These are phyloP conservation scores for Oryzias melastigma DNA, from an alignment of 2,113 vertebrate genomes.

Conservation along the genomic window DNA sequence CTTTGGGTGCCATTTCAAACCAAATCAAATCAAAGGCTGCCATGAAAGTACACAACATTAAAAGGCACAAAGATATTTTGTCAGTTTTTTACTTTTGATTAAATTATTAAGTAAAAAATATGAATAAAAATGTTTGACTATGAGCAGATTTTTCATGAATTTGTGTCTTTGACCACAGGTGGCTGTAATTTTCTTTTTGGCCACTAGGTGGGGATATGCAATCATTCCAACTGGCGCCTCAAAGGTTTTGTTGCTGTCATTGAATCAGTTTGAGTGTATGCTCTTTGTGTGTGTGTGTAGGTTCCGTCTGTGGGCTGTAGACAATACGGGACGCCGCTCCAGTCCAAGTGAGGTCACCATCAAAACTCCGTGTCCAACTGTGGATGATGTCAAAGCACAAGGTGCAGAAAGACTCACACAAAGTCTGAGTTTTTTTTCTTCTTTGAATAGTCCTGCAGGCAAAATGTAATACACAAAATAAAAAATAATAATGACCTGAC, in stretches of 20 bases:
- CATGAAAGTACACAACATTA: slow-evolving; percentile 1
- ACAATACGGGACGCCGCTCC: slow-evolving; percentile 94
- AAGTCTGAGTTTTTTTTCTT: too few relatives aligned
- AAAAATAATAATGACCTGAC: not conserved
- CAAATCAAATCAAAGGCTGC: slow-evolving; percentile 25
- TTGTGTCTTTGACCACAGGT: not conserved
- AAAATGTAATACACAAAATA: not conserved
- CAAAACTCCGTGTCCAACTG: slow-evolving; percentile 93
- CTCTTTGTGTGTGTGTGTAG: slow-evolving; percentile 61
- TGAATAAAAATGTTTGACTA: not conserved
- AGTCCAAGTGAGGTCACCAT: slow-evolving; percentile 92
- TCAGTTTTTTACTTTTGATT: too few relatives aligned
- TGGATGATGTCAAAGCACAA: slow-evolving; percentile 98
- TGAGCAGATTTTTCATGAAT: not conserved
- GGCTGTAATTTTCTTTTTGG: slow-evolving; percentile 28
- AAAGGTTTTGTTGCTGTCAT: too few relatives aligned
- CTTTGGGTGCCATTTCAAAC: slow-evolving; percentile 44
- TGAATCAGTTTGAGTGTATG: too few relatives aligned
- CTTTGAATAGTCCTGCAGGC: not conserved
- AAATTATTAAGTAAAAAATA: too few relatives aligned
- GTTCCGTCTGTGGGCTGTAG: slow-evolving; percentile 96
- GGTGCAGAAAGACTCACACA: slow-evolving; percentile 73
- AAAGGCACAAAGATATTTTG: too few relatives aligned
- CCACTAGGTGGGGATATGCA: slow-evolving; percentile 67
- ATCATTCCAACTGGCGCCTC: slow-evolving; percentile 20